A percentile compares a stretch with the other conserved stretches of the same genome.
Evolutionary conservation across 2,113 vertebrate genomes (phyloP).

Genomic region (Morone chrysops): DNA sequence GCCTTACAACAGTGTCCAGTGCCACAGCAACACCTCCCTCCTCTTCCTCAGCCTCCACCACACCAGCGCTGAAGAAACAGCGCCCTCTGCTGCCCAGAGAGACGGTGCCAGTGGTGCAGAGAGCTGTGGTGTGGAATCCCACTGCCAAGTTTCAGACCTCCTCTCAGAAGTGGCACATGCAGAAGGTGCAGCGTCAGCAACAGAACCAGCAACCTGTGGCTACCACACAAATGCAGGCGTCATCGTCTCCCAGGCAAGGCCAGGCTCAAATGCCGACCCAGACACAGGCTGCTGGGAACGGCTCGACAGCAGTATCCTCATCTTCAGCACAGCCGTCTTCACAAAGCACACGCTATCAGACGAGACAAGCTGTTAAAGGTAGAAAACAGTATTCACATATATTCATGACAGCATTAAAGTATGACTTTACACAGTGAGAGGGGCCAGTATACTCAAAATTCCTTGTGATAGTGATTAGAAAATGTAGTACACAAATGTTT

Average conservation of each 20-base stretch:
- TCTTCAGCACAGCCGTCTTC: conserved; percentile 82
- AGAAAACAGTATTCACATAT: conserved; percentile 37
- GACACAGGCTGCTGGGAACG: conserved; percentile 57
- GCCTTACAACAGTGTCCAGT: conserved; percentile 68
- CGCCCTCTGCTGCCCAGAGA: conserved; percentile 96
- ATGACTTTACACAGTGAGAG: not conserved
- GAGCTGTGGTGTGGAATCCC: conserved; percentile 94
- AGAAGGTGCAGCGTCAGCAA: conserved; percentile 95
- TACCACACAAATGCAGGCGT: conserved; percentile 73
- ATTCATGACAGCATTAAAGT: not conserved
- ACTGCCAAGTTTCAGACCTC: conserved; percentile 96
- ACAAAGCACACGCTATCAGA: conserved; percentile 96
- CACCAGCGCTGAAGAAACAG: conserved; percentile 93
- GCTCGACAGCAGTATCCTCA: conserved; percentile 57
- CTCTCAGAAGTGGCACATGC: conserved; percentile 99
- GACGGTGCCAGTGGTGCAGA: conserved; percentile 92
- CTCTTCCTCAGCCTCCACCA: conserved; percentile 77
- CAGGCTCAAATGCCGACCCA: conserved; percentile 62
- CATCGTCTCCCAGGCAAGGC: conserved; percentile 81
- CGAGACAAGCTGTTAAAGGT: conserved; percentile 98
- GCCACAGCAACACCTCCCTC: conserved; percentile 75
- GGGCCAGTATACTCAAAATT: not conserved
- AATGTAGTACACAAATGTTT: not conserved
- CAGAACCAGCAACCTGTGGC: conserved; percentile 81
- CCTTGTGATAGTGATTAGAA: not conserved